Base-by-base conservation (phyloP, 2,888 invertebrate species). In the Orthosia incerta region DNA sequence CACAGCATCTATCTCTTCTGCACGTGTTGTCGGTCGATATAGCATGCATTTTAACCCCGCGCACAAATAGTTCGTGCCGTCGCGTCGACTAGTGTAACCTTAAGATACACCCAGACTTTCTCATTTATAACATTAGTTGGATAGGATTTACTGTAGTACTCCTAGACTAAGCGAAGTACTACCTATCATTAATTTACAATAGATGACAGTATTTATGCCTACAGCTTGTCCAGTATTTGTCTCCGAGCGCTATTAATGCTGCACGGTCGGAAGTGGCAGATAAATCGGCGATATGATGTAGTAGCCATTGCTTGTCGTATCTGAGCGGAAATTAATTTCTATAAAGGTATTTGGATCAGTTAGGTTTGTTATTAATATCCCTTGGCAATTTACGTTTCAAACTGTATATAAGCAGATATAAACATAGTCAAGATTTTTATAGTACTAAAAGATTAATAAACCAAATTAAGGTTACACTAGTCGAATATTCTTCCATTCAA, bases 281-380 rank as follows among this genome's bases (percentile, higher is more conserved):
- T 79, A 45, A 66, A 76, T 75, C 59, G 50, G 26, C 55, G 59
- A 31, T 55, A 66, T 59, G 71, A 79, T 66, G 53, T 5, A 80
- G 61, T 65, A 59, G 61, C 53, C 1, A 67, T 79, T 59, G 53
- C 50, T n/a, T 60, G 74, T 66, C 61, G 46, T 45, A 45, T 63
- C 66, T 77, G 48, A 26, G 16, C 61, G 74, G 66, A 73, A 72
- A 76, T 78, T 77, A 78, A 78, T 63, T 76, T 69, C 70, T 76
- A n/a, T 75, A 16, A 61, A 45, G 53, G 76, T 61, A 70, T 70
- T 69, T 45, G 26, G 60, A 67, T 75, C 67, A 16, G 74, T 5
- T 76, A n/a, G 55, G 18, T 50, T 55, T 16, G 39, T 76, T 61
- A 69, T 76, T 69, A 48, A 60, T 76, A 74, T 68, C 68, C 67